phyloP scores from a whole-genome alignment of 2,888 invertebrate species.

The Pharmacophagus antenor region DNA sequence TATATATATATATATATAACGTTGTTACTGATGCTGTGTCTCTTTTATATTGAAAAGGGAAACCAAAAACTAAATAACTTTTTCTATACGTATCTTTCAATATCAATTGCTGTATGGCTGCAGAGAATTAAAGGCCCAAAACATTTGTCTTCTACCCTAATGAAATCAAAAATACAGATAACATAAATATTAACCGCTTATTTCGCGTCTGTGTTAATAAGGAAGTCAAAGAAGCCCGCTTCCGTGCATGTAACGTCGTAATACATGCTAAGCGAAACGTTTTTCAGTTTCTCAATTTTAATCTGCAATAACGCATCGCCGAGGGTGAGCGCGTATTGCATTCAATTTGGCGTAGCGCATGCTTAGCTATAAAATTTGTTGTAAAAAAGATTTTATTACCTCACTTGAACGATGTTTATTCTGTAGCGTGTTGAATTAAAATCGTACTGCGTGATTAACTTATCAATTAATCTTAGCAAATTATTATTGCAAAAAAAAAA shows the following conservation, averaged over 20 bases:
- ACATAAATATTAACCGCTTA: neutral
- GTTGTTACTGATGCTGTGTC: too few relatives aligned
- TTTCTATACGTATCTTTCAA: too few relatives aligned
- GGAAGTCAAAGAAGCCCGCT: neutral
- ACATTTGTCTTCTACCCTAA: too few relatives aligned
- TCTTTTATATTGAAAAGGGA: too few relatives aligned
- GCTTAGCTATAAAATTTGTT: neutral
- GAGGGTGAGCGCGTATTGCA: neutral
- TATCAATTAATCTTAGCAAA: too few relatives aligned
- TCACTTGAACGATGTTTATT: neutral
- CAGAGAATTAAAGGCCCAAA: too few relatives aligned
- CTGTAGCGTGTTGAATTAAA: neutral
- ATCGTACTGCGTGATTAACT: neutral
- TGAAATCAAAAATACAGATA: too few relatives aligned
- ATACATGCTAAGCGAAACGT: neutral
- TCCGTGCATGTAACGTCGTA: neutral
- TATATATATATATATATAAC: too few relatives aligned
- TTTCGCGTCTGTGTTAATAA: neutral
- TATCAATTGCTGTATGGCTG: too few relatives aligned
- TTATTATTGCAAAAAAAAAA: neutral
- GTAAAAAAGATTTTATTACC: neutral
- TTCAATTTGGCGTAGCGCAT: neutral
- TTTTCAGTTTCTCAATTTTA: neutral
- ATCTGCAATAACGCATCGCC: constrained; percentile 1
- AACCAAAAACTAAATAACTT: too few relatives aligned